Evolutionary conservation across 1,140 invertebrate genomes (phyloP).

Genomic region (Mesaphorura yosii): DNA sequence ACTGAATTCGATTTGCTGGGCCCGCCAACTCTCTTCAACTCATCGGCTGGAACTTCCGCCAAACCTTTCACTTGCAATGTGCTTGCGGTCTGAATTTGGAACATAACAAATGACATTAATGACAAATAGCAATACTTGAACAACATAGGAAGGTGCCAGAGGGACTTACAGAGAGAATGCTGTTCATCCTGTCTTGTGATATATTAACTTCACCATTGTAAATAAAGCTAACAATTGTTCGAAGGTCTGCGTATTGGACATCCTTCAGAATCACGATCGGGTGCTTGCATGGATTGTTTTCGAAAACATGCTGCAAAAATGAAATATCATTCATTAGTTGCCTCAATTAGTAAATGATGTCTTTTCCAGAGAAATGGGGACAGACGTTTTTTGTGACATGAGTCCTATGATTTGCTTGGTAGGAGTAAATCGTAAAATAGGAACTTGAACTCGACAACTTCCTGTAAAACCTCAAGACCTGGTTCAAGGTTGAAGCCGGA

Average conservation of each 20-base stretch:
- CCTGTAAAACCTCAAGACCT: too few relatives aligned
- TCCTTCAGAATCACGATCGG: constrained; percentile 83
- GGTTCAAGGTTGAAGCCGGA: too few relatives aligned
- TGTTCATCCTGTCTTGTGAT: constrained; percentile 69
- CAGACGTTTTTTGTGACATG: too few relatives aligned
- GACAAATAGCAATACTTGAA: background rate
- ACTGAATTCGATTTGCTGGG: background rate
- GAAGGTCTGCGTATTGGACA: constrained; percentile 69
- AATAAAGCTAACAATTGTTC: constrained; percentile 83
- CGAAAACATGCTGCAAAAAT: constrained; percentile 54
- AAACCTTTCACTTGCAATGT: constrained; percentile 74
- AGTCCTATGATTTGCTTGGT: too few relatives aligned
- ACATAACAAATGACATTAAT: background rate
- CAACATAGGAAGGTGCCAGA: background rate
- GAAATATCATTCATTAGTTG: too few relatives aligned
- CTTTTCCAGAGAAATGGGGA: too few relatives aligned
- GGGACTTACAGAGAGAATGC: constrained; percentile 58
- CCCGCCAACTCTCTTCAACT: constrained; percentile 23
- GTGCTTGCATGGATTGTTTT: constrained; percentile 74
- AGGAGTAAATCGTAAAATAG: too few relatives aligned
- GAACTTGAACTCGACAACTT: too few relatives aligned
- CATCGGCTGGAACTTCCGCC: constrained; percentile 61
- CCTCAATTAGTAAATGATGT: too few relatives aligned
- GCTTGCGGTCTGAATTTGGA: constrained; percentile 55
- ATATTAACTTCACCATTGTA: constrained; percentile 86